phyloP scores from a whole-genome alignment of 2,888 invertebrate genomes.

The Oscheius sp. region DNA sequence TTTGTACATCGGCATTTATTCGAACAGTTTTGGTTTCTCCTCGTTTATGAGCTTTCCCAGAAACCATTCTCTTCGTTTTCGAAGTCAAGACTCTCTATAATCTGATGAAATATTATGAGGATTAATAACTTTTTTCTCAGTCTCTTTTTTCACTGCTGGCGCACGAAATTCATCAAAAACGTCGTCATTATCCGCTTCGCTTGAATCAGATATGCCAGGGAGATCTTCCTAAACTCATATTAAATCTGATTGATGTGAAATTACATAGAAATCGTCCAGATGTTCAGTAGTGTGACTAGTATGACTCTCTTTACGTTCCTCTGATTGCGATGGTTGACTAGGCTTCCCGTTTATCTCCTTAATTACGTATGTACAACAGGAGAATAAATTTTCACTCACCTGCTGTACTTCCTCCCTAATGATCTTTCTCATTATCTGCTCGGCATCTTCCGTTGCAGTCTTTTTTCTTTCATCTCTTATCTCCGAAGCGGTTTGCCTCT shows the following conservation, averaged over 20 bases:
- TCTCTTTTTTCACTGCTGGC: background rate
- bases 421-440: constrained; percentile 21
- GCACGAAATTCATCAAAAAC: constrained; percentile 49
- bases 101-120: background rate
- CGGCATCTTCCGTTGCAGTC: constrained; percentile 20
- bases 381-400: too few species aligned
- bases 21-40: constrained; percentile 6
- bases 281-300: background rate
- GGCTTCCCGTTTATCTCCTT: constrained; percentile 18
- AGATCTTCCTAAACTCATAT: constrained; percentile 35
- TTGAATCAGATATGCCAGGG: constrained; percentile 44
- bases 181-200: constrained; percentile 35
- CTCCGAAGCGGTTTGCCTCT: background rate
- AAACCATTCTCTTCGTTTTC: constrained; percentile 11
- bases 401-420: constrained; percentile 20
- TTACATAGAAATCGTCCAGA: constrained; percentile 12
- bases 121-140: background rate
- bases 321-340: background rate
- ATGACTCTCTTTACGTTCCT: background rate
- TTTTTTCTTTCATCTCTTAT: constrained; percentile 18
- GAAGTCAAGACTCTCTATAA: background rate
- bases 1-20: background rate
- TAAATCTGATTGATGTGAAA: background rate
- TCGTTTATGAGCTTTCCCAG: constrained; percentile 14
- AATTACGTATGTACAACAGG: background rate